Evolutionary conservation across 1,140 invertebrate species (phyloP).

Genomic region (Pseudomyrmex sp.): DNA sequence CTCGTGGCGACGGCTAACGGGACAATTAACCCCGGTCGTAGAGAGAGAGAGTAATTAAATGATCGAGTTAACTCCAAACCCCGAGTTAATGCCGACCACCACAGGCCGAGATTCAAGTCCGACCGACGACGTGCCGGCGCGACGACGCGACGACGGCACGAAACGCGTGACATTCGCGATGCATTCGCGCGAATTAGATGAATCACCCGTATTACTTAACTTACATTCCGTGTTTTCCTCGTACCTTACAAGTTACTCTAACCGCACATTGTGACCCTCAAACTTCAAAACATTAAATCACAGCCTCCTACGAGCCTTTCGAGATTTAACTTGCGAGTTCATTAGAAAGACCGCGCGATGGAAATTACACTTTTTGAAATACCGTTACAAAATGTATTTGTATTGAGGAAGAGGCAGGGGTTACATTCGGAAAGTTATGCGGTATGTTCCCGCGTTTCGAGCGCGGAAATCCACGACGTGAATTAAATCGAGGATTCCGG

Average conservation of each 20-base stretch:
- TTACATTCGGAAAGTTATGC: not conserved
- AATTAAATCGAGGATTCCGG: not conserved
- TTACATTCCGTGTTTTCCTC: not conserved
- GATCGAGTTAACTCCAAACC: conserved; percentile 82
- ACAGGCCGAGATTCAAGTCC: conserved; percentile 70
- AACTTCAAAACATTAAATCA: not conserved
- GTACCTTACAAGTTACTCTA: too few relatives aligned
- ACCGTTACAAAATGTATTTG: conserved; percentile 1
- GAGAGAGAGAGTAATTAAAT: conserved; percentile 79
- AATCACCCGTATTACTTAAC: conserved; percentile 3
- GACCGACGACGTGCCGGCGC: conserved; percentile 35
- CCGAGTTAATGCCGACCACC: conserved; percentile 74
- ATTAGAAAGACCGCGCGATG: not conserved
- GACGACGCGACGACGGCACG: not conserved
- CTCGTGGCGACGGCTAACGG: conserved; percentile 74
- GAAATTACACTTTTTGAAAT: not conserved
- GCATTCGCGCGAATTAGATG: conserved; percentile 7
- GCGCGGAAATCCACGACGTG: not conserved
- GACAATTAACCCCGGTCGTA: conserved; percentile 81
- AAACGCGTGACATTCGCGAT: conserved; percentile 48
- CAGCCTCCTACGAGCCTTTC: not conserved
- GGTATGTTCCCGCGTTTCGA: conserved; percentile 2
- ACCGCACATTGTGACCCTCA: too few relatives aligned
- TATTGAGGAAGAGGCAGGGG: not conserved
- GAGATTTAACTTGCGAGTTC: not conserved